Conservation (phyloP, 2,888 invertebrate species). For the Myathropa florea region DNA sequence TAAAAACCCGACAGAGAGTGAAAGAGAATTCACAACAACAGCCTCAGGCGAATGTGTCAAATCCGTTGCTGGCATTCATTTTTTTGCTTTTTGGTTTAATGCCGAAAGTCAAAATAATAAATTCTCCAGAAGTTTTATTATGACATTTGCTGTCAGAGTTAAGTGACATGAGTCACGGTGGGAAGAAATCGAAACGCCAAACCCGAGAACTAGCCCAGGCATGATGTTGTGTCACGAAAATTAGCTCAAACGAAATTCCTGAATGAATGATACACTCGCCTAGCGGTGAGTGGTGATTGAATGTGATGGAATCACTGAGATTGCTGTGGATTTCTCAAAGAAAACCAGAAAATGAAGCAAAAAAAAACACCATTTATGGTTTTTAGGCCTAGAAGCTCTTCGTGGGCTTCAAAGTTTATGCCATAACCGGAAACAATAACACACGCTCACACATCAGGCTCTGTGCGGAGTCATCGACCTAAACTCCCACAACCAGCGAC, state of each 20-base stretch:
- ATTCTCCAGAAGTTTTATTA: slow-evolving; percentile 23
- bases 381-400: background rate
- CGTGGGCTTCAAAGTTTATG: background rate
- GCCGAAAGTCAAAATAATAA: slow-evolving; percentile 21
- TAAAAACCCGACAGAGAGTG: background rate
- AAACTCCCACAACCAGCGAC: background rate
- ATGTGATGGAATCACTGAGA: slow-evolving; percentile 7
- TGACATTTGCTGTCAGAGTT: slow-evolving; percentile 25
- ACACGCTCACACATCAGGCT: slow-evolving; percentile 5
- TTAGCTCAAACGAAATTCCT: slow-evolving; percentile 19
- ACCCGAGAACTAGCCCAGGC: background rate
- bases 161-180: slow-evolving; percentile 34
- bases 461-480: slow-evolving; percentile 39
- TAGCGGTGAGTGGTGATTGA: background rate
- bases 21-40: background rate
- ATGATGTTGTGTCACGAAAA: slow-evolving; percentile 25
- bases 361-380: slow-evolving; percentile 2
- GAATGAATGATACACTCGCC: background rate
- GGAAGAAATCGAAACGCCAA: background rate
- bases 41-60: background rate
- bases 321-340: background rate
- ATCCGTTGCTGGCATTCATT: background rate
- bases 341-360: no score
- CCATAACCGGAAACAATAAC: slow-evolving; percentile 39
- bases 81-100: background rate